phyloP scores from a whole-genome alignment of 1,140 invertebrate genomes.

The Caenorhabditis remanei region DNA sequence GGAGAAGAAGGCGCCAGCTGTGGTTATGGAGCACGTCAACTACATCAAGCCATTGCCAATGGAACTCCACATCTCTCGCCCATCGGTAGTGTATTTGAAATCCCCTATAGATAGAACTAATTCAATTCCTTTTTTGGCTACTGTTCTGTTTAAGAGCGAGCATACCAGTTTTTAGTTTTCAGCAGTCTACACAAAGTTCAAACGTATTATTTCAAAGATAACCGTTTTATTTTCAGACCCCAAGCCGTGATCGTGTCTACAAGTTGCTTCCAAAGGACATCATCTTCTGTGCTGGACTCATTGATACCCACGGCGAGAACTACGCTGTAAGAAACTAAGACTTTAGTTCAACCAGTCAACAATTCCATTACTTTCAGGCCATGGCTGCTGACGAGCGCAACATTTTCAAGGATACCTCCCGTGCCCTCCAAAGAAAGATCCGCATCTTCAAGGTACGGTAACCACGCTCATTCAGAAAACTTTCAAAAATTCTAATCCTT shows the following conservation, averaged over 20 bases:
- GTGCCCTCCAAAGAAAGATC: constrained; percentile 66
- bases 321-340: constrained; percentile 54
- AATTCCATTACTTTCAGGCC: constrained; percentile 56
- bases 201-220: not conserved
- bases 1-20: constrained; percentile 54
- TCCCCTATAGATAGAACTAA: constrained; percentile 25
- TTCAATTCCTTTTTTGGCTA: not conserved
- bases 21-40: constrained; percentile 56
- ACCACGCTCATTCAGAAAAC: not conserved
- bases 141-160: not conserved
- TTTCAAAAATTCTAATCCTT: not conserved
- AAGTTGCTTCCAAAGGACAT: constrained; percentile 67
- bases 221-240: constrained; percentile 47
- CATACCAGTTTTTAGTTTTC: not conserved
- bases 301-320: constrained; percentile 66
- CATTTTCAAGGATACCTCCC: constrained; percentile 64
- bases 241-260: constrained; percentile 65
- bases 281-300: constrained; percentile 65
- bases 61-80: constrained; percentile 58
- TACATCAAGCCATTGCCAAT: constrained; percentile 61
- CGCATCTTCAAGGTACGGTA: constrained; percentile 66
- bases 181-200: not conserved
- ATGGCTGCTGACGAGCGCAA: constrained; percentile 64
- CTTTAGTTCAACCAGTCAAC: not conserved
- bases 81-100: constrained; percentile 57